Base-by-base conservation (phyloP, 2,113 vertebrate genomes). In the Hemibagrus wyckioides region DNA sequence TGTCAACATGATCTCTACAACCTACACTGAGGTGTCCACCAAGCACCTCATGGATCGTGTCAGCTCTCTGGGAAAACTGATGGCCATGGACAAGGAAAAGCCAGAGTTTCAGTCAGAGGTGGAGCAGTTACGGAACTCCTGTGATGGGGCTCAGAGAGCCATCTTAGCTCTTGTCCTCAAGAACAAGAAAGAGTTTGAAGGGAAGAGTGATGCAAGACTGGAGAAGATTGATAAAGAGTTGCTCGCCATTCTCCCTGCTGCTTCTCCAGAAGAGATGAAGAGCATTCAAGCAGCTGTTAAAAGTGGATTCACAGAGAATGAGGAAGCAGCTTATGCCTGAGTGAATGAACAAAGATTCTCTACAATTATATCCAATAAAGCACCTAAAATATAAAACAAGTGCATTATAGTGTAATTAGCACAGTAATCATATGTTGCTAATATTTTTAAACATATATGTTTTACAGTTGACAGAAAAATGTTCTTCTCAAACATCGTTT, bases 151-250 rank as follows among this genome's bases (percentile, higher is more conserved):
- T 48, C 44, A 48, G 44, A 48, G 9, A 48, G 44, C 44, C 44
- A 48, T 48, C 44, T 48, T 48, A 48, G 44, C 9, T 4, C 44
- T 48, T 48, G 44, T 48, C 44, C 44, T 2, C 1, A 48, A 48
- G 44, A 48, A 61, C 25, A 61, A 61, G 59, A 8, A 61, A 23
- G 28, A 79, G 76, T 79, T 79, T 52, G 44, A 83, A 33, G 21
- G 0, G 44, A 83, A 67, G 41, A 52, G 41, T 48, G 0, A 2
- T 54, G 19, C 82, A 54, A 84, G 48, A 69, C 82, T 54, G 82
- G 41, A 79, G 28, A 67, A 86, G 59, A 52, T 85, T 33, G 71
- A 77, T 11, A 33, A 50, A 50, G 76, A 84, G 63, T 36, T 84
- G 48, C 82, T 84, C 6, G 82, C 63, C 44, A 48, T 48, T 48